Conservation (phyloP, 2,113 vertebrate genomes). For the Muntiacus muntjak region DNA sequence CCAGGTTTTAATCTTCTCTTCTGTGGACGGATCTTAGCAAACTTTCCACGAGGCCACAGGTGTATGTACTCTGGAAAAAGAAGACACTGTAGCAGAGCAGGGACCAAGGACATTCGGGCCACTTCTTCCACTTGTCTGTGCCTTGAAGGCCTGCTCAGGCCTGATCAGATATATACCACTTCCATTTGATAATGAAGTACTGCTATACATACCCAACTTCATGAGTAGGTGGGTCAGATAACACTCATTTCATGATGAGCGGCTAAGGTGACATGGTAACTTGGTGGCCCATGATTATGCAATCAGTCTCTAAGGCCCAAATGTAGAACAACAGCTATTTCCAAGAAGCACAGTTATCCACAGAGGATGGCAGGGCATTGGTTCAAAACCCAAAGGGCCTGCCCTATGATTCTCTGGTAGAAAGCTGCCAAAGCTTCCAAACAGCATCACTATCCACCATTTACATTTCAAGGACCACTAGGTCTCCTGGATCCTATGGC, state of each 20-base stretch:
- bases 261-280: not conserved
- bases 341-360: not conserved
- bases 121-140: not conserved
- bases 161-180: not conserved
- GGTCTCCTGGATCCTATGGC: not conserved
- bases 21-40: not conserved
- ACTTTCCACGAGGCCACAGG: not conserved
- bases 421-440: not conserved
- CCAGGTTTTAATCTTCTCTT: not conserved
- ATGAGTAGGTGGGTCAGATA: not conserved
- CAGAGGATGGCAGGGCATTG: not conserved
- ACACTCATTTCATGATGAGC: not conserved
- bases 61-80: not conserved
- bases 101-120: not conserved
- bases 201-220: not conserved
- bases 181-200: not conserved
- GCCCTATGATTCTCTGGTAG: not conserved
- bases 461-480: not conserved
- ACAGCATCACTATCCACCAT: not conserved
- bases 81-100: not conserved
- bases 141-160: not conserved
- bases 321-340: not conserved
- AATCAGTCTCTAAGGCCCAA: not conserved
- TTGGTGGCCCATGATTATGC: not conserved
- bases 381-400: not conserved